Conservation (phyloP, 2,888 invertebrate genomes). For the Drosophila basisetae region DNA sequence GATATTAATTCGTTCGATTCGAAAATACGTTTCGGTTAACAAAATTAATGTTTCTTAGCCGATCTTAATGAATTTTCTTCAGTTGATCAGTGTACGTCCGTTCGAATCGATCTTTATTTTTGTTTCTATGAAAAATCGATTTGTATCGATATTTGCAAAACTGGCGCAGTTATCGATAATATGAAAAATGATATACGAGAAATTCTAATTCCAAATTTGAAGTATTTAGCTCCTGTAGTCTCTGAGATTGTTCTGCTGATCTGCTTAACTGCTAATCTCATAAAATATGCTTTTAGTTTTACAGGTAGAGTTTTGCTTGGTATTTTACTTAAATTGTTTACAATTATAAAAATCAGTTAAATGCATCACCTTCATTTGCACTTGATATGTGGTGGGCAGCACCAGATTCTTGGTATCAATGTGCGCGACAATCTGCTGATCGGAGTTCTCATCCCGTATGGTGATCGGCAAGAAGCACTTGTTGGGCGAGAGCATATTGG, state of each 20-base stretch:
- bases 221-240: not conserved
- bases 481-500: conserved; percentile 80
- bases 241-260: not conserved
- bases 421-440: conserved; percentile 85
- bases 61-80: not conserved
- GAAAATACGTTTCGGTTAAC: not conserved
- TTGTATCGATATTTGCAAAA: not conserved
- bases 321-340: not conserved
- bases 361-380: conserved; percentile 84
- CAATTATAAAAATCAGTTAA: not conserved
- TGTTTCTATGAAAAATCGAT: not conserved
- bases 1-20: not conserved
- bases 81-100: not conserved
- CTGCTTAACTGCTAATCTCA: not conserved
- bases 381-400: conserved; percentile 84
- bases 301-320: not conserved
- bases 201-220: not conserved
- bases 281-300: not conserved
- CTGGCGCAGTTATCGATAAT: not conserved
- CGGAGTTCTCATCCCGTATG: conserved; percentile 84
- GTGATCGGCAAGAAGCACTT: conserved; percentile 85
- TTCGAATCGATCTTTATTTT: not conserved
- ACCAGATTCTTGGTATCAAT: conserved; percentile 85
- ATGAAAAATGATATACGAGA: not conserved
- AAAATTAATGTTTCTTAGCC: no score